Base-by-base conservation (phyloP, 2,797 vertebrate species). In the Centropyge bicolor region DNA sequence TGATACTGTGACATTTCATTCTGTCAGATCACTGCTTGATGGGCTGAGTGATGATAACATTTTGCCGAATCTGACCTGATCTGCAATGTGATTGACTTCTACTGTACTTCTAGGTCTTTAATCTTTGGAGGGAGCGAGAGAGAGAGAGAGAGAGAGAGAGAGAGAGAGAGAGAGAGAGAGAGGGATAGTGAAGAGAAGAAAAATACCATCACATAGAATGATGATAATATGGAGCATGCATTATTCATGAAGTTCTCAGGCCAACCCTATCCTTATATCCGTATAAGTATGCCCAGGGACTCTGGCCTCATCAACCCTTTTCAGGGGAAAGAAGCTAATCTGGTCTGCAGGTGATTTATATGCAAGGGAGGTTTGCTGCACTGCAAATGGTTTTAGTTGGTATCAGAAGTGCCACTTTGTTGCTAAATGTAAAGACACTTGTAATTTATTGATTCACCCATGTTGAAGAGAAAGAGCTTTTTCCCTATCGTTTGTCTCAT, bases 1-100 rank as follows among this genome's bases (percentile, higher is more conserved):
- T 31, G 5, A 27, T 36, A 56, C 6, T 27, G 48, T 51, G 40
- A 46, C 74, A 48, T 63, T 76, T 76, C 5, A 38, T 52, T 65
- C 43, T 22, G 27, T 51, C 24, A 4, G 14, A n/a, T 4, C 52
- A 17, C 22, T 31, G 3, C 11, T 8, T 7, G 0, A 59, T 67
- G 9, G 60, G 19, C 38, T 64, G 10, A 48, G 27, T 14, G 8
- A 41, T 59, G 17, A 40, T 55, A 22, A 46, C 14, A 22, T 49
- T 43, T 10, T 17, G 8, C 5, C 6, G 31, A 20, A 57, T 70
- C 41, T 22, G 31, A 22, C 9, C 31, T 5, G 13, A 46, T 55
- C 1, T 24, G 14, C 14, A 12, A 27, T 49, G 19, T 48, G 41
- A 35, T 14, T n/a, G 1, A 56, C 6, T 20, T 7, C 16, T 56